Conservation (phyloP, 2,888 invertebrate species). For the Troilus luridus region DNA sequence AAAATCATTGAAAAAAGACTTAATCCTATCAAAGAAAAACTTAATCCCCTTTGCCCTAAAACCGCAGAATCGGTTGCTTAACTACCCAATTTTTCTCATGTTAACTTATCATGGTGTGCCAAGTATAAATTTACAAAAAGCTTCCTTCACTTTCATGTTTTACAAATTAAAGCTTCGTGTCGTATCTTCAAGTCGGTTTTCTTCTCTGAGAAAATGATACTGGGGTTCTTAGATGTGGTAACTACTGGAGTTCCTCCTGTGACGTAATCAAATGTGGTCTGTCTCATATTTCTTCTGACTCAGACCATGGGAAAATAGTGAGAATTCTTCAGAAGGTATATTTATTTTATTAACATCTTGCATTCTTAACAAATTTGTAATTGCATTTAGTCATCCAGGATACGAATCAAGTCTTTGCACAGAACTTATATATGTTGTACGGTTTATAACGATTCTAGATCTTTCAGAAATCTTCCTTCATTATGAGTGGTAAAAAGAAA, state of each 20-base stretch:
- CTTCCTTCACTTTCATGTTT: not conserved
- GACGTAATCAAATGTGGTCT: slow-evolving; percentile 21
- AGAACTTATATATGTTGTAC: no score
- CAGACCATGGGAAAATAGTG: not conserved
- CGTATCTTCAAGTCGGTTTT: not conserved
- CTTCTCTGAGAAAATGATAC: not conserved
- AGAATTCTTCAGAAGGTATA: not conserved
- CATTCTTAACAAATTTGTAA: not conserved
- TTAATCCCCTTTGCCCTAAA: no score
- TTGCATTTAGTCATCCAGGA: not conserved
- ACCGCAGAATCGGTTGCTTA: no score
- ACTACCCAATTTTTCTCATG: no score
- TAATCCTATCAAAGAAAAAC: no score
- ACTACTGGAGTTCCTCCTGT: not conserved
- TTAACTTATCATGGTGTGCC: no score
- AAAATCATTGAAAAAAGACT: no score
- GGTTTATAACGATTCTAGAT: no score
- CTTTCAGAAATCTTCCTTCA: no score
- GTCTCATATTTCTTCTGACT: not conserved
- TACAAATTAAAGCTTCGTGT: not conserved
- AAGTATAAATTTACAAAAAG: not conserved
- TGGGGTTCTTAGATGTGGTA: not conserved
- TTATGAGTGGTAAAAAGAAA: no score
- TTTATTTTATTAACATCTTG: not conserved
- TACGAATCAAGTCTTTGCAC: not conserved